Evolutionary conservation across 2,113 vertebrate genomes (phyloP).

Genomic region (Laticauda laticaudata): DNA sequence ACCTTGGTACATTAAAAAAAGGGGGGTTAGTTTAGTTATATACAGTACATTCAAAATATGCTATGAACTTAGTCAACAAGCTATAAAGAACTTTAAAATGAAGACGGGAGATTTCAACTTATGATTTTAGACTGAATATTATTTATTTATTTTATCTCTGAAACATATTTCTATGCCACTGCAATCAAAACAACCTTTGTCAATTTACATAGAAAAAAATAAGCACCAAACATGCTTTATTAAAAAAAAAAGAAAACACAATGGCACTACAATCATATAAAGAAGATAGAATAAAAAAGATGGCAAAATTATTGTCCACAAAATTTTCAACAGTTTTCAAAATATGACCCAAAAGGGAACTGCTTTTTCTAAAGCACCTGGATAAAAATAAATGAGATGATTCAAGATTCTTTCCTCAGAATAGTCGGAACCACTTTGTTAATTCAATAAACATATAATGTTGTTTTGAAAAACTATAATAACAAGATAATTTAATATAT

Average conservation of each 20-base stretch:
- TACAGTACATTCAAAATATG: neutral
- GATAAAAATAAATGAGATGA: neutral
- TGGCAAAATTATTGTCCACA: neutral
- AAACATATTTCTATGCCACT: neutral
- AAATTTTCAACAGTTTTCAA: neutral
- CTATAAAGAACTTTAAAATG: neutral
- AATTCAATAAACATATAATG: neutral
- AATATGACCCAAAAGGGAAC: neutral
- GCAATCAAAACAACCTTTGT: neutral
- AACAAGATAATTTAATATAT: neutral
- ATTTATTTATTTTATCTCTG: neutral
- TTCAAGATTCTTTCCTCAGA: neutral
- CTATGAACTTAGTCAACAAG: neutral
- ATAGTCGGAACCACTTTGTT: neutral
- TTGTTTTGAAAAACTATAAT: neutral
- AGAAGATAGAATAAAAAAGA: neutral
- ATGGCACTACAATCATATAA: neutral
- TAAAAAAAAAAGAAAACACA: neutral
- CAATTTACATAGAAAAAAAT: neutral
- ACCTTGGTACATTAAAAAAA: neutral
- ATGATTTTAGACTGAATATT: neutral
- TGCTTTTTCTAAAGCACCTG: neutral
- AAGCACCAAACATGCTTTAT: neutral
- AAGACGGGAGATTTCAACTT: neutral
- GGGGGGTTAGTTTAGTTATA: neutral